A percentile compares a stretch with the other conserved stretches of the same genome.
Evolutionary conservation across 1,140 invertebrate genomes (phyloP).

Genomic region (Drosophila lowei): DNA sequence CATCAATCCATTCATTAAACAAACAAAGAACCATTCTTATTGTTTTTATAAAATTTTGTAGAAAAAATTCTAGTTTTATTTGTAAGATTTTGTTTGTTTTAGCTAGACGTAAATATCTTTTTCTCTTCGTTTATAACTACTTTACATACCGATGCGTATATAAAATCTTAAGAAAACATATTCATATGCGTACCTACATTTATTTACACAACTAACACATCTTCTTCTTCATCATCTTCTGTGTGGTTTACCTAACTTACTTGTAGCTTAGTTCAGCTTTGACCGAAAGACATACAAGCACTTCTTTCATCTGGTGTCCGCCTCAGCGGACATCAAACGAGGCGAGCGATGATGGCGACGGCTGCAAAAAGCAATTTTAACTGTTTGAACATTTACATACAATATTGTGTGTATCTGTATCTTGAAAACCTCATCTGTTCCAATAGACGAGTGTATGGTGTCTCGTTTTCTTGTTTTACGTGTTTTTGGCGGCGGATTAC

Average conservation of each 20-base stretch:
- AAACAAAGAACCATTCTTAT: constrained; percentile 29
- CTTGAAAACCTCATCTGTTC: constrained; percentile 50
- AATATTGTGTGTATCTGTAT: constrained; percentile 41
- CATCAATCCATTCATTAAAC: constrained; percentile 14
- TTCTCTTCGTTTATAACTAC: constrained; percentile 59
- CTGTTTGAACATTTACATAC: constrained; percentile 59
- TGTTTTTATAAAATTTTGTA: constrained; percentile 46
- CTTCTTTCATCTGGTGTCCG: constrained; percentile 67
- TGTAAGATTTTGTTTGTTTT: constrained; percentile 49
- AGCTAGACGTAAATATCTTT: constrained; percentile 39
- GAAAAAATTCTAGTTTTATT: constrained; percentile 65
- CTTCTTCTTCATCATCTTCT: constrained; percentile 32
- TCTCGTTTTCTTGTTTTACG: constrained; percentile 24
- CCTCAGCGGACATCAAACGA: constrained; percentile 66
- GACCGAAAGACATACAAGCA: constrained; percentile 64
- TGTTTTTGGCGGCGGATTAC: constrained; percentile 70
- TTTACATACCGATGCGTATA: constrained; percentile 67
- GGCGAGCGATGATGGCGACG: constrained; percentile 69
- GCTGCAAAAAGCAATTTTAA: constrained; percentile 72
- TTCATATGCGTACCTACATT: constrained; percentile 60
- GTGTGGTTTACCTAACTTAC: constrained; percentile 61
- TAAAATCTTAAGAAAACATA: constrained; percentile 53
- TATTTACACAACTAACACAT: constrained; percentile 78
- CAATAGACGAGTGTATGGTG: constrained; percentile 43
- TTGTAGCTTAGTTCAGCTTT: constrained; percentile 50